Evolutionary conservation across 2,797 vertebrate genomes (phyloP).

Genomic region (Xiphorhynchus erythropygius): DNA sequence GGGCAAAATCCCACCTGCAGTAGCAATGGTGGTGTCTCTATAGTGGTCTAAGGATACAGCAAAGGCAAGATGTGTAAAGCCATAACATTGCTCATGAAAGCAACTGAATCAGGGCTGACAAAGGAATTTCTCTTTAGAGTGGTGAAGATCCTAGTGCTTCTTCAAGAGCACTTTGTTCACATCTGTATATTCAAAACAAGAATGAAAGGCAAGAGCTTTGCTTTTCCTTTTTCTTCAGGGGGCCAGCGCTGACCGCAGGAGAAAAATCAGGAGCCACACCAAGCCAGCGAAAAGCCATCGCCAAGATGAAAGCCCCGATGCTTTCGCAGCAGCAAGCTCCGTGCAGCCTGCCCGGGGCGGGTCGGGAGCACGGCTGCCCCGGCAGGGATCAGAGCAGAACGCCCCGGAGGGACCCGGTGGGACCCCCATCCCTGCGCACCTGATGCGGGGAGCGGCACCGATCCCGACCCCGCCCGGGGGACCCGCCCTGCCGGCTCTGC

Average conservation of each 20-base stretch:
- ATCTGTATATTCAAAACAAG: neutral
- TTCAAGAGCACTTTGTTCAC: neutral
- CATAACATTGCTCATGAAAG: neutral
- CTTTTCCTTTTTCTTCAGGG: neutral
- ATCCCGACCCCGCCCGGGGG: neutral
- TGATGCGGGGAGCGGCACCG: neutral
- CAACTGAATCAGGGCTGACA: neutral
- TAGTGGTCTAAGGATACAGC: neutral
- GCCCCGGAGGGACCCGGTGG: neutral
- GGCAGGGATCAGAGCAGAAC: neutral
- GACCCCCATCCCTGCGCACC: neutral
- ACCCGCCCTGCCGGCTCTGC: neutral
- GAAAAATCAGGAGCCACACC: neutral
- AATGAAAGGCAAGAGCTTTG: neutral
- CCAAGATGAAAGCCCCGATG: neutral
- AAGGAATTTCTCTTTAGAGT: neutral
- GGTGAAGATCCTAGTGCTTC: neutral
- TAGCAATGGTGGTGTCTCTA: neutral
- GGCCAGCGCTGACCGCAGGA: neutral
- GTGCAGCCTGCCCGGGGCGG: neutral
- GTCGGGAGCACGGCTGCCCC: neutral
- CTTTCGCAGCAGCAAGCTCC: neutral
- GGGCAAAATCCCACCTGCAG: neutral
- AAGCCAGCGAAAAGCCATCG: neutral
- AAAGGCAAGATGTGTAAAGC: neutral